phyloP scores from a whole-genome alignment of 2,888 invertebrate species.

The Melinopterus prodromus region DNA sequence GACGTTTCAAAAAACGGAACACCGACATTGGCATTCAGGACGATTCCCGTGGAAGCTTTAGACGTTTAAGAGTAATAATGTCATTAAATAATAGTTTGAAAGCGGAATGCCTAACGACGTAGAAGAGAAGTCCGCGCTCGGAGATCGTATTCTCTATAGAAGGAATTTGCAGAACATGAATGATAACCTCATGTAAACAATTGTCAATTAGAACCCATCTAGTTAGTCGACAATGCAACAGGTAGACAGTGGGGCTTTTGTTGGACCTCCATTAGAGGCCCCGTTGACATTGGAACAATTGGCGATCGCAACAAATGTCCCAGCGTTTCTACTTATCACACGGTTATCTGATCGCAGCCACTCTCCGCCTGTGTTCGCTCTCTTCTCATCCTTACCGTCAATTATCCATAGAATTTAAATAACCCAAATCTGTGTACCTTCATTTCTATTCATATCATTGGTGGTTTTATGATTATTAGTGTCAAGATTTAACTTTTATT shows the following conservation, averaged over 20 bases:
- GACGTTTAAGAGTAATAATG: slow-evolving; percentile 25
- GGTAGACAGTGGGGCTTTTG: slow-evolving; percentile 57
- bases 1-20: background rate
- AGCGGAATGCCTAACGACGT: slow-evolving; percentile 5
- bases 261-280: slow-evolving; percentile 55
- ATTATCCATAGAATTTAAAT: background rate
- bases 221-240: slow-evolving; percentile 58
- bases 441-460: too few relatives aligned
- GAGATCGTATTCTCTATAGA: slow-evolving; percentile 48
- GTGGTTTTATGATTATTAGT: background rate
- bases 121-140: slow-evolving; percentile 32
- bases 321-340: slow-evolving; percentile 57
- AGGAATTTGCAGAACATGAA: slow-evolving; percentile 61
- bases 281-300: slow-evolving; percentile 55
- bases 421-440: background rate
- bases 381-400: slow-evolving; percentile 7
- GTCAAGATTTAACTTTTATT: too few relatives aligned
- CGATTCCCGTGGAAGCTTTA: background rate
- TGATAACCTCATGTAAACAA: slow-evolving; percentile 61
- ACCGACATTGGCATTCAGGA: background rate
- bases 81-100: slow-evolving; percentile 14
- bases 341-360: slow-evolving; percentile 48
- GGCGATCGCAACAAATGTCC: slow-evolving; percentile 58
- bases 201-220: slow-evolving; percentile 61
- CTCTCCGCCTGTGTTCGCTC: background rate